Evolutionary conservation across 2,113 vertebrate genomes (phyloP), one percentile per base, ranked within the genome.

Genomic region (Pardalotus punctatus): DNA sequence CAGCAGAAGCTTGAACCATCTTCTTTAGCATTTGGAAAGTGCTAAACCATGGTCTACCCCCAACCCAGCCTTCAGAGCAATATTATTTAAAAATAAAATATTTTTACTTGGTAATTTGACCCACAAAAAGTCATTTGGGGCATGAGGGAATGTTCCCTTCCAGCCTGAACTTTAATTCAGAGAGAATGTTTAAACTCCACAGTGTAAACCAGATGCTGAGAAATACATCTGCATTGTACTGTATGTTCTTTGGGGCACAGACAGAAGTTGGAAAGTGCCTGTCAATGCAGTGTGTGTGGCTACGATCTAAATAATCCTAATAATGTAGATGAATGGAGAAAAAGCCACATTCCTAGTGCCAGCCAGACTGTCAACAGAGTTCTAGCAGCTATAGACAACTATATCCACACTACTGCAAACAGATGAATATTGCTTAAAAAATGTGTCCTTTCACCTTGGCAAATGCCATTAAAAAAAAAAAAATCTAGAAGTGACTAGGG

Each of bases 151-250:
- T 82, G 86, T 48, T 96, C 92, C 64, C 60, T 93, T 91, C 83
- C 64, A 92, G 88, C 43, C 85, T 64, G 56, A 89, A 77, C 81
- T 87, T 82, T 84, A 90, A 93, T 94, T 95, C 88, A 77, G 92
- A 92, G 88, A 81, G 86, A 94, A 96, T 91, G 84, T 94, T 95
- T 91, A 60, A 94, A 84, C 65, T 48, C 48, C 74, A 29, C 93
- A 95, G 91, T 67, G 77, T 94, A 91, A 95, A 94, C 81, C 95
- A 97, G 91, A 94, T 92, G 91, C 90, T 77, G 85, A 74, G 81
- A 51, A 91, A 56, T 33, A 31, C 29, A 74, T 85, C 60, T 84
- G 84, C 61, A 38, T 40, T 22, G 62, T 62, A 36, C 86, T 61
- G 73, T 36, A 57, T 47, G 78, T 81, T 93, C 91, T 93, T 61